These are phyloP conservation scores for Zygaena filipendulae DNA, from an alignment of 2,888 invertebrate species.

Conservation along the genomic window DNA sequence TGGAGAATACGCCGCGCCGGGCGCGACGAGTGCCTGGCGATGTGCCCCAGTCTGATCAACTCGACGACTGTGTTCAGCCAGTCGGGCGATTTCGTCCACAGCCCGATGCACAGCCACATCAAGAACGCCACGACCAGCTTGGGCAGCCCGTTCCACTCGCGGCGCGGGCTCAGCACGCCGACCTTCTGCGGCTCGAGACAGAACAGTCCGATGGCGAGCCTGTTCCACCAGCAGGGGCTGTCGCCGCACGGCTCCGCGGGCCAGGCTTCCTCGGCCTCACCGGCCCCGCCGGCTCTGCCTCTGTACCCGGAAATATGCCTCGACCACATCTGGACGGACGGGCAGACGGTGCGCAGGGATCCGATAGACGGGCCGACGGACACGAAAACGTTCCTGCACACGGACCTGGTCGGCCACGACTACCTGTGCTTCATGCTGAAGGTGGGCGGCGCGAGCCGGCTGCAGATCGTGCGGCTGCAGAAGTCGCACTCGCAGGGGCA, in stretches of 20 bases:
- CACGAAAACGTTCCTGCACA: constrained; percentile 80
- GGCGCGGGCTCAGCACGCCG: constrained; percentile 34
- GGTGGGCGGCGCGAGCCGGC: constrained; percentile 45
- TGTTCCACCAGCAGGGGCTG: constrained; percentile 54
- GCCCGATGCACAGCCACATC: constrained; percentile 45
- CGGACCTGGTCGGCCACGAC: constrained; percentile 87
- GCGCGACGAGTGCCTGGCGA: constrained; percentile 74
- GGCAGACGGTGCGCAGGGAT: constrained; percentile 42
- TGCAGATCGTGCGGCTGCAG: constrained; percentile 76
- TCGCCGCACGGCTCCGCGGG: constrained; percentile 57
- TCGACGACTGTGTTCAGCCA: constrained; percentile 50
- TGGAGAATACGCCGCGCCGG: constrained; percentile 83
- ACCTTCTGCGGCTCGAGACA: constrained; percentile 34
- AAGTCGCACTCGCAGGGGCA: constrained; percentile 65
- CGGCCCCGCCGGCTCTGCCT: constrained; percentile 71
- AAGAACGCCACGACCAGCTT: constrained; percentile 38
- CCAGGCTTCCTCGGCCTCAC: constrained; percentile 53
- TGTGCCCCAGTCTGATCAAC: constrained; percentile 65
- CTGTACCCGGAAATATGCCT: constrained; percentile 88
- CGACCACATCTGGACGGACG: constrained; percentile 92
- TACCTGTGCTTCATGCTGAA: constrained; percentile 82
- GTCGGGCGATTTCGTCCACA: constrained; percentile 46
- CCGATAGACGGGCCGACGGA: constrained; percentile 38
- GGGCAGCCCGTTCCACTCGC: constrained; percentile 53
- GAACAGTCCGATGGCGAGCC: constrained; percentile 56